Percentiles rank a stretch among this genome's conserved stretches.
phyloP scores from a whole-genome alignment of 2,113 vertebrate genomes.

The Cyrtonyx montezumae region DNA sequence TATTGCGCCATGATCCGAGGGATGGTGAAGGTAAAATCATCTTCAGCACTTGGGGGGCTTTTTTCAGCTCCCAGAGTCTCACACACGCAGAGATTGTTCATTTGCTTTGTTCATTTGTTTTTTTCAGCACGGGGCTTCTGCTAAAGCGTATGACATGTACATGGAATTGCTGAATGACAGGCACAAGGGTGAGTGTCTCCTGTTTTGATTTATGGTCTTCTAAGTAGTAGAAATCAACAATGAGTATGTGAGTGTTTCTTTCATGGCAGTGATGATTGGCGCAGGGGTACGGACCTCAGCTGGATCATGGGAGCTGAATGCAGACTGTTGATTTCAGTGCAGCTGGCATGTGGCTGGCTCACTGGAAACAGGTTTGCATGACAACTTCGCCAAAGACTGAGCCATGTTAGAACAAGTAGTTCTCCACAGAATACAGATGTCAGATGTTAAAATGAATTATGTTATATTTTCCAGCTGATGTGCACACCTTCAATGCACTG shows the following conservation, averaged over 20 bases:
- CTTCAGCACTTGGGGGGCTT: not conserved
- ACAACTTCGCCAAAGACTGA: conserved; percentile 58
- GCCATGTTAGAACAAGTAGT: not conserved
- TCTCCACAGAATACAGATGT: not conserved
- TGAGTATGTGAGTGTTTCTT: not conserved
- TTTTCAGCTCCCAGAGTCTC: not conserved
- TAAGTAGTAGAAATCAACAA: fast-evolving
- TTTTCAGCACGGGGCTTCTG: conserved; percentile 81
- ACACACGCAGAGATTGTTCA: not conserved
- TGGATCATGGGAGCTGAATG: conserved; percentile 78
- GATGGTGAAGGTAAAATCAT: conserved; percentile 89
- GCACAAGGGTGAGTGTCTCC: conserved; percentile 81
- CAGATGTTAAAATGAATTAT: not conserved
- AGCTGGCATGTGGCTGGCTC: conserved; percentile 11
- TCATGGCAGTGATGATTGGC: conserved; percentile 69
- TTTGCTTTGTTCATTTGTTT: not conserved
- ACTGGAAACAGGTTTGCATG: conserved; percentile 21
- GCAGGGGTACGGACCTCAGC: conserved; percentile 76
- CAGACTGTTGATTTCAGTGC: not conserved
- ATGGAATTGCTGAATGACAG: conserved; percentile 87
- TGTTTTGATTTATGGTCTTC: not conserved
- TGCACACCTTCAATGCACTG: conserved; percentile 88
- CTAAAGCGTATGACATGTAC: conserved; percentile 85
- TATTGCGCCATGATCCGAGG: conserved; percentile 92
- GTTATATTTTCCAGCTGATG: conserved; percentile 80